These are phyloP conservation scores for Danio tinwini DNA, from an alignment of 2,797 vertebrate species.

Conservation along the genomic window DNA sequence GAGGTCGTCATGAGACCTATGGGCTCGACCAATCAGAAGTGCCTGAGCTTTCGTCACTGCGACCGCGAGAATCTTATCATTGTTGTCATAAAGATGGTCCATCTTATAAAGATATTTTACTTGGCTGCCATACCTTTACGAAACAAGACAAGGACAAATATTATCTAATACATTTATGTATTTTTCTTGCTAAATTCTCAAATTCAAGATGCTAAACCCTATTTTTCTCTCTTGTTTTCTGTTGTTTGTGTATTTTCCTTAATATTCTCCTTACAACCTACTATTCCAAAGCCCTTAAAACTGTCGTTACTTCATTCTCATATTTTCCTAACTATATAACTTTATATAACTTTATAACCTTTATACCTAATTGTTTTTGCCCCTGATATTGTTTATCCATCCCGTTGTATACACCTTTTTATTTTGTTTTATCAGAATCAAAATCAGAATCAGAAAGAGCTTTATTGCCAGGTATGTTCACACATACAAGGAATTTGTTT, in stretches of 20 bases:
- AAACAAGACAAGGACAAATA: not conserved
- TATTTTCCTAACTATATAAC: no score
- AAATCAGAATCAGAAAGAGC: no score
- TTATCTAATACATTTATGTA: not conserved
- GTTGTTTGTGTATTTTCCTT: not conserved
- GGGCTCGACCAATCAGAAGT: conserved; percentile 11
- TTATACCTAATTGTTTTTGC: no score
- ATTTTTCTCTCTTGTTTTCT: not conserved
- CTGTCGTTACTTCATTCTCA: not conserved
- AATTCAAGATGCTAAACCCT: not conserved
- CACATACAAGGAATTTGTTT: no score
- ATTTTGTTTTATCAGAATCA: no score
- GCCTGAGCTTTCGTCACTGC: no score
- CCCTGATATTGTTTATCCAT: no score
- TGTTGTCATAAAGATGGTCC: not conserved
- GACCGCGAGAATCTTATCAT: not conserved
- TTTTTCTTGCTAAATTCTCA: no score
- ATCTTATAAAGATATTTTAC: not conserved
- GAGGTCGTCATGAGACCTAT: not conserved
- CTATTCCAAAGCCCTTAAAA: not conserved
- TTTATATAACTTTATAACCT: no score
- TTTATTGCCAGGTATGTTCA: no score
- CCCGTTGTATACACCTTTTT: no score
- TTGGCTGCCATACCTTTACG: not conserved
- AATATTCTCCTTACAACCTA: not conserved